phyloP scores from a whole-genome alignment of 2,888 invertebrate genomes.

The Clepsis dumicolana region DNA sequence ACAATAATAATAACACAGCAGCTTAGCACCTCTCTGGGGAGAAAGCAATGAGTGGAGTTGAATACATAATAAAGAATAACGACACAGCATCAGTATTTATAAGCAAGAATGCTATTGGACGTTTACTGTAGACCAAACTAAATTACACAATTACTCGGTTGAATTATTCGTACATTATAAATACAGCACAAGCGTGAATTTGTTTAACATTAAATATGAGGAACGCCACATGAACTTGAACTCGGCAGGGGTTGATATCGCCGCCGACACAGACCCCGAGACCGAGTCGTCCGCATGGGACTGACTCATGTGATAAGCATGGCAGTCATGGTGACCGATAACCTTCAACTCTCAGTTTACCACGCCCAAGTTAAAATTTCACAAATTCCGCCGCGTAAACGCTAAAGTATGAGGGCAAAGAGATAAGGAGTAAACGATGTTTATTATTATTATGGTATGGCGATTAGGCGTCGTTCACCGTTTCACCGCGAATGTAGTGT shows the following conservation, averaged over 20 bases:
- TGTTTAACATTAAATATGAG: constrained; percentile 26
- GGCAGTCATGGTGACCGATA: constrained; percentile 55
- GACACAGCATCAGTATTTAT: too few species aligned
- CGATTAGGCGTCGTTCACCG: constrained; percentile 28
- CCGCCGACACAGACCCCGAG: constrained; percentile 4
- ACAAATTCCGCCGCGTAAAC: constrained; percentile 2
- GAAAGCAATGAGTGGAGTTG: too few species aligned
- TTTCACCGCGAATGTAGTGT: constrained; percentile 25
- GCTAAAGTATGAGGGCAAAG: constrained; percentile 14
- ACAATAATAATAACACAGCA: too few species aligned
- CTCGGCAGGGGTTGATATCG: constrained; percentile 30
- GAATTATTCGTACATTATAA: constrained; percentile 33
- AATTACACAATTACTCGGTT: constrained; percentile 21
- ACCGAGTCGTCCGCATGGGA: constrained; percentile 27
- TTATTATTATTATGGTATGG: constrained; percentile 21
- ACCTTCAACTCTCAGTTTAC: constrained; percentile 50
- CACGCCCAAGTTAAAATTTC: background rate
- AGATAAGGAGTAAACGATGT: background rate
- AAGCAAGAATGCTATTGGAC: too few species aligned
- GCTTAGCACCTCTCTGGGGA: too few species aligned
- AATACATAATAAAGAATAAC: too few species aligned
- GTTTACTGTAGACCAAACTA: constrained; percentile 4
- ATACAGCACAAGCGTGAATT: constrained; percentile 31
- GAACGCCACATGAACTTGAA: constrained; percentile 28
- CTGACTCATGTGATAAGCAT: constrained; percentile 52